Percentiles rank a stretch among this genome's conserved stretches.
These are phyloP conservation scores for Notiomystis cincta DNA, from an alignment of 2,113 vertebrate genomes.

Conservation along the genomic window DNA sequence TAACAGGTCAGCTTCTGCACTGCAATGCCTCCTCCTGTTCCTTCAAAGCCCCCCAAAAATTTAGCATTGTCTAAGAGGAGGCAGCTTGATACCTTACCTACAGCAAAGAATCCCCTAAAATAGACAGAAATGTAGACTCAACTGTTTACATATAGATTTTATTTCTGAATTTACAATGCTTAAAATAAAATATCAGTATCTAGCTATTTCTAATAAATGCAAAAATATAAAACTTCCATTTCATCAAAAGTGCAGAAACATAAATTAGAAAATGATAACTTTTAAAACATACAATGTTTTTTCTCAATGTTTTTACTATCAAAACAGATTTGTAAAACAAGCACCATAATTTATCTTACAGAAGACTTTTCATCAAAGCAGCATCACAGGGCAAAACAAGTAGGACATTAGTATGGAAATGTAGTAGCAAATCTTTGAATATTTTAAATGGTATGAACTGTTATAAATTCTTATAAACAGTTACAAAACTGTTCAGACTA, in stretches of 20 bases:
- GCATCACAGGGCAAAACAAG: conserved; percentile 59
- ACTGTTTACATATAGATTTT: conserved; percentile 20
- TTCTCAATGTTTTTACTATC: conserved; percentile 18
- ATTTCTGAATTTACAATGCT: conserved; percentile 61
- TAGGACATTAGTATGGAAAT: conserved; percentile 15
- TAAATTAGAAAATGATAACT: conserved; percentile 56
- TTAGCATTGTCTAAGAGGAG: background rate
- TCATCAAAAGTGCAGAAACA: conserved; percentile 55
- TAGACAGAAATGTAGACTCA: background rate
- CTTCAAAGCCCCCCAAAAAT: fast-evolving
- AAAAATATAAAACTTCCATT: conserved; percentile 66
- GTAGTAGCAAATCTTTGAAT: background rate
- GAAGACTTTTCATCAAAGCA: conserved; percentile 51
- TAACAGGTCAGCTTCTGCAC: background rate
- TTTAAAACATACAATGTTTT: conserved; percentile 26
- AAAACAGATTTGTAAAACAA: conserved; percentile 53
- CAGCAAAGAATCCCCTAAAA: background rate
- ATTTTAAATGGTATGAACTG: background rate
- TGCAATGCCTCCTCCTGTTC: background rate
- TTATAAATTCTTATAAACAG: background rate
- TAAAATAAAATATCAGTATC: conserved; percentile 62
- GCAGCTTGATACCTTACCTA: background rate
- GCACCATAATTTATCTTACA: conserved; percentile 50
- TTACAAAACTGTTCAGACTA: background rate
- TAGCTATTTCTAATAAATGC: conserved; percentile 39